Conservation (phyloP, 2,888 invertebrate genomes). For the Megalurothrips usitatus region DNA sequence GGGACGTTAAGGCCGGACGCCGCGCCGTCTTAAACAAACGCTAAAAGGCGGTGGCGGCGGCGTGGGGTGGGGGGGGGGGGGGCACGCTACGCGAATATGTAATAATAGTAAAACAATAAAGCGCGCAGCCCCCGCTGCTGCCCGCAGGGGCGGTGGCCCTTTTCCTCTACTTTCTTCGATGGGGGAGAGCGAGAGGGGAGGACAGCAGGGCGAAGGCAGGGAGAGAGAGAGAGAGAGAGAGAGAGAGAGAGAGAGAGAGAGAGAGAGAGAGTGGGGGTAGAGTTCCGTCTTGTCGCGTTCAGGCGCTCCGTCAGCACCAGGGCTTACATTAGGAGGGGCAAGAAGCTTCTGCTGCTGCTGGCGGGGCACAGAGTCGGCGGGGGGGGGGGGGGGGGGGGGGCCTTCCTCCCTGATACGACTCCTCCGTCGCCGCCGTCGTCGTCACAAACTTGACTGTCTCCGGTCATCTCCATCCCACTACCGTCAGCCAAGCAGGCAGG, state of each 20-base stretch:
- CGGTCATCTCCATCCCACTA: not conserved
- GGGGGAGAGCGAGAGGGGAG: too few species aligned
- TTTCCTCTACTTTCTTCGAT: too few species aligned
- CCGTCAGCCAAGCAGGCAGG: not conserved
- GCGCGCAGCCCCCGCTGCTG: not conserved
- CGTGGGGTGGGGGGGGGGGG: too few species aligned
- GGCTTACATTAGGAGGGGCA: not conserved
- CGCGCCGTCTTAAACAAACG: too few species aligned
- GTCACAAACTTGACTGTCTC: constrained; percentile 6
- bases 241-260: too few species aligned
- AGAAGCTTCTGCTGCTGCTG: not conserved
- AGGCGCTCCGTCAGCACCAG: not conserved
- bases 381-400: not conserved
- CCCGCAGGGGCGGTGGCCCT: too few species aligned
- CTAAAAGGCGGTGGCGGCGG: too few species aligned
- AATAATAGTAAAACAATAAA: not conserved
- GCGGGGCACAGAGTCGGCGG: not conserved
- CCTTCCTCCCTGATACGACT: not conserved
- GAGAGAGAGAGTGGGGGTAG: too few species aligned
- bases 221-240: too few species aligned
- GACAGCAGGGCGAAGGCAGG: too few species aligned
- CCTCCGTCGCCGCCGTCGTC: not conserved
- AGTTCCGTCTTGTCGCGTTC: not conserved
- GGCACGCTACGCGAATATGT: not conserved
- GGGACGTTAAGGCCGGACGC: too few species aligned